Percentiles rank a stretch among this genome's conserved stretches.
Evolutionary conservation across 2,888 invertebrate genomes (phyloP).

Genomic region (Orthonevra nobilis): DNA sequence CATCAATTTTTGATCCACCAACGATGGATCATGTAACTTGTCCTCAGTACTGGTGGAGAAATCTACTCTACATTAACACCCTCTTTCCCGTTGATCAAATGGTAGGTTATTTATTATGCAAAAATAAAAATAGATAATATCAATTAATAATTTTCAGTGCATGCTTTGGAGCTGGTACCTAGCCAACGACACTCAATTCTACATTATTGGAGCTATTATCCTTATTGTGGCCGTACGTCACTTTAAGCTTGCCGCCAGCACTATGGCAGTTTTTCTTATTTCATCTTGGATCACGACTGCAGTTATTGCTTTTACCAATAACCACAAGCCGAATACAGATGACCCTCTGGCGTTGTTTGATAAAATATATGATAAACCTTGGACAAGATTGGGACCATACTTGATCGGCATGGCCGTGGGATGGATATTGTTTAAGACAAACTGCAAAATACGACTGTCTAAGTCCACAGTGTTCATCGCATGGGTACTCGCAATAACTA

Average conservation of each 20-base stretch:
- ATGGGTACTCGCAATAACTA: constrained; percentile 85
- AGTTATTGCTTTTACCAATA: constrained; percentile 88
- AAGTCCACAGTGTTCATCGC: constrained; percentile 85
- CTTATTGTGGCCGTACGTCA: constrained; percentile 90
- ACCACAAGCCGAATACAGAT: constrained; percentile 89
- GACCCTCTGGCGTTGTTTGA: constrained; percentile 92
- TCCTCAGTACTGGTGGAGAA: constrained; percentile 93
- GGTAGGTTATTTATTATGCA: no score
- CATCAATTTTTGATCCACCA: constrained; percentile 91
- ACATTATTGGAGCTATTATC: constrained; percentile 89
- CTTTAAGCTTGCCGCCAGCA: constrained; percentile 87
- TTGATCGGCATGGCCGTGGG: constrained; percentile 91
- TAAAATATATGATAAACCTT: constrained; percentile 94
- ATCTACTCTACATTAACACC: constrained; percentile 92
- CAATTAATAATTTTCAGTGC: constrained; percentile 82
- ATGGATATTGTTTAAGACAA: constrained; percentile 90
- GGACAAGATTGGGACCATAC: constrained; percentile 92
- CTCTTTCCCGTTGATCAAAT: constrained; percentile 91
- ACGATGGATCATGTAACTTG: constrained; percentile 91
- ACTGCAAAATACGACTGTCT: constrained; percentile 87
- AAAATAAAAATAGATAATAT: no score
- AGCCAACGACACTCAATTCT: constrained; percentile 93
- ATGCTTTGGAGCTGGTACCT: constrained; percentile 96
- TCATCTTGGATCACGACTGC: constrained; percentile 91
- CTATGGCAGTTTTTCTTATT: constrained; percentile 85